Conservation (phyloP, 2,888 invertebrate species). For the Apodemia zela region DNA sequence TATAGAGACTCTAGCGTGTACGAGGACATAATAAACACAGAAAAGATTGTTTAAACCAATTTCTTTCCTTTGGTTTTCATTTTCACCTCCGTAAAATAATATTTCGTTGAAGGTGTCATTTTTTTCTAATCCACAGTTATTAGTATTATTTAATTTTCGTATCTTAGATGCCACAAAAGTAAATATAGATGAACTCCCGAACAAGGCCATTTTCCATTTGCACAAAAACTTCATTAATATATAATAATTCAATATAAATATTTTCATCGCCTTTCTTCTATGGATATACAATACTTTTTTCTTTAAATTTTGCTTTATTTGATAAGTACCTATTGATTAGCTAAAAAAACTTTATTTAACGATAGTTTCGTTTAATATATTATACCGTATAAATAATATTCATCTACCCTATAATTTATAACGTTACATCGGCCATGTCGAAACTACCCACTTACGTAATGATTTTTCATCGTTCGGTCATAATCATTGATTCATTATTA, state of each 20-base stretch:
- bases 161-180: conserved; percentile 31
- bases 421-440: no score
- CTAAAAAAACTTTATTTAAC: no score
- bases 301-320: not conserved
- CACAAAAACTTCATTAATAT: conserved; percentile 33
- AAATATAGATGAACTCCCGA: conserved; percentile 35
- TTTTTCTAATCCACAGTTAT: conserved; percentile 25
- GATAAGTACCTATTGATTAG: not conserved
- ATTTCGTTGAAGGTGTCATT: conserved; percentile 46
- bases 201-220: conserved; percentile 36
- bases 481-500: no score
- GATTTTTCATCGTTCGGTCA: no score
- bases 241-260: not conserved
- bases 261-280: not conserved
- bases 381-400: no score
- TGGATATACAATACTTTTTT: no score
- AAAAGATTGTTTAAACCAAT: conserved; percentile 50
- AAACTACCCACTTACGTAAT: no score
- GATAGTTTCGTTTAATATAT: no score
- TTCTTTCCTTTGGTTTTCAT: conserved; percentile 41
- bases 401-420: no score
- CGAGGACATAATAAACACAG: conserved; percentile 52
- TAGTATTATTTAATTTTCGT: conserved; percentile 16
- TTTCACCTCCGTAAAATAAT: conserved; percentile 50
- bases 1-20: conserved; percentile 47